These are phyloP conservation scores for Pardalotus punctatus DNA, from an alignment of 2,113 vertebrate genomes.

Conservation along the genomic window DNA sequence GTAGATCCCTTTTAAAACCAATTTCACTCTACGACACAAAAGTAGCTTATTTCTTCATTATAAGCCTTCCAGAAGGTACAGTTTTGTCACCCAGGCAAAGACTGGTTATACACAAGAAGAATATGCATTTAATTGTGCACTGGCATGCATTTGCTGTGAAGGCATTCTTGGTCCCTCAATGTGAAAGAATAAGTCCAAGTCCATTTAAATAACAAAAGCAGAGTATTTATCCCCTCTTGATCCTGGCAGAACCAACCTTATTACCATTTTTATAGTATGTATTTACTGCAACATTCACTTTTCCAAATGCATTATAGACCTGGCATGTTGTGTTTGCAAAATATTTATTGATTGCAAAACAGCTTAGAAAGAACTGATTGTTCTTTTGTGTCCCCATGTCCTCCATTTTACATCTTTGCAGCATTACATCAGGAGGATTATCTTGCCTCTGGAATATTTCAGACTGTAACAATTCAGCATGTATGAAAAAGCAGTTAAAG, in stretches of 20 bases:
- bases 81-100: background rate
- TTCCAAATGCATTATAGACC: background rate
- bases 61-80: background rate
- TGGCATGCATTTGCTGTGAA: background rate
- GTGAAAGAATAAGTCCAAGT: background rate
- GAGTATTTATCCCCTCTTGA: background rate
- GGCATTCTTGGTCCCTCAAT: background rate
- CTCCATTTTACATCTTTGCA: background rate
- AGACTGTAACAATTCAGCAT: background rate
- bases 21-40: background rate
- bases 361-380: background rate
- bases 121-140: background rate
- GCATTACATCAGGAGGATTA: conserved; percentile 7
- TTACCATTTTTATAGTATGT: background rate
- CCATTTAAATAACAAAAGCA: background rate
- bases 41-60: conserved; percentile 13
- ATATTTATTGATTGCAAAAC: conserved; percentile 5
- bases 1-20: conserved; percentile 9
- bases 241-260: background rate
- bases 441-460: conserved; percentile 1
- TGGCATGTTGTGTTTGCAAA: background rate
- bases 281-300: background rate
- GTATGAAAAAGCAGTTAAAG: background rate
- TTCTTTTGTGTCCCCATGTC: background rate
- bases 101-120: background rate